Base-by-base conservation (phyloP, 2,797 vertebrate genomes). In the Hemibagrus guttatus region DNA sequence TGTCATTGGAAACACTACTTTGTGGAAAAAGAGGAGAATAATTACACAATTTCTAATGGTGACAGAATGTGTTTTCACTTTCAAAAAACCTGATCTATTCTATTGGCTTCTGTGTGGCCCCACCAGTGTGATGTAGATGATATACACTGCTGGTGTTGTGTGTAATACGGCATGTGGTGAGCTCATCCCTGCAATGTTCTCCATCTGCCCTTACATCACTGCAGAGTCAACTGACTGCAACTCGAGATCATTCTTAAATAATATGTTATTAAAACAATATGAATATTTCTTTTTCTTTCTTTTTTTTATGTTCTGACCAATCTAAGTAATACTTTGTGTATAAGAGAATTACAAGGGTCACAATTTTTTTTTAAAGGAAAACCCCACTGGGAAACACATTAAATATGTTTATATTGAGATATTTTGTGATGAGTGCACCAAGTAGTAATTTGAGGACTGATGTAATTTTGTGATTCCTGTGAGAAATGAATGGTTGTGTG, bases 161-260 rank as follows among this genome's bases (percentile, higher is more conserved):
- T 84, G 64, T 64, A 85, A 39, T 49, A 63, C 4, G 31, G 58
- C 79, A 85, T 85, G 85, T 58, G 63, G 78, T 75, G 69, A 85
- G 28, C 52, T 74, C 85, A 81, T 86, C 85, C 46, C 79, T 86
- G 85, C 79, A 86, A 79, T 86, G 69, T 86, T 58, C 49, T 81
- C 85, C 68, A 86, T 86, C 56, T 82, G 68, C 80, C 28, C 69
- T 82, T 74, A 71, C 61, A 85, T 88, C 78, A 88, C 87, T 82
- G 83, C 84, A 85, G 14, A 54, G 79, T 82, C 66, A 6, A 63
- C 12, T 39, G 64, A 80, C 46, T 79, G 56, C 66, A 63, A 17
- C 26, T 31, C 7, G 56, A 56, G 2, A 54, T 28, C 11, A 35
- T 63, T 81, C 46, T 52, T 11, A 81, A 21, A 46, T 28, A 21